Conservation (phyloP, 2,797 vertebrate genomes). For the Pampus argenteus region DNA sequence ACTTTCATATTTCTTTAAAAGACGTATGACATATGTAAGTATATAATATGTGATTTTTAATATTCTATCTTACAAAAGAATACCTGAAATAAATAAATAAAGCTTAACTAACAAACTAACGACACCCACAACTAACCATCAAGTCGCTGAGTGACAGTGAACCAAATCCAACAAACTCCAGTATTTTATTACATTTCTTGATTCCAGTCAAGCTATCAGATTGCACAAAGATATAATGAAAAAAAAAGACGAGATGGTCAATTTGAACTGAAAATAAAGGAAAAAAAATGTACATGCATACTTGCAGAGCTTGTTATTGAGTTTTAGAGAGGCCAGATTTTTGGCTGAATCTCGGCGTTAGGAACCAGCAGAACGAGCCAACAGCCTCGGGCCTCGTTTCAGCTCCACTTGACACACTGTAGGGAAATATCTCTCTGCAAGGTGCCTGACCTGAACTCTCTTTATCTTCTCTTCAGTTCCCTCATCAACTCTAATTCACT, state of each 20-base stretch:
- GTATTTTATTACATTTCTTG: neutral
- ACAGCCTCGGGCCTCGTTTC: constrained; percentile 35
- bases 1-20: no score
- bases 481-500: neutral
- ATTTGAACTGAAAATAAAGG: neutral
- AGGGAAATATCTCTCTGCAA: constrained; percentile 21
- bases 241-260: neutral
- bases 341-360: constrained; percentile 36
- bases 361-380: constrained; percentile 36
- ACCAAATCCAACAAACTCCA: neutral
- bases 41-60: no score
- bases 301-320: constrained; percentile 6
- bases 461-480: neutral
- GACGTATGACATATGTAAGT: no score
- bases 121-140: no score
- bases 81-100: no score
- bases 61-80: no score
- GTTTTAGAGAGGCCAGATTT: constrained; percentile 44
- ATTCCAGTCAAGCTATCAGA: neutral
- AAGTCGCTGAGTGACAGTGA: neutral
- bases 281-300: neutral
- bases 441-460: constrained; percentile 11
- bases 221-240: neutral
- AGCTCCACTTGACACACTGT: constrained; percentile 17
- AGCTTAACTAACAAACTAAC: no score